Conservation (phyloP, 2,113 vertebrate species). For the Chiloscyllium plagiosum region DNA sequence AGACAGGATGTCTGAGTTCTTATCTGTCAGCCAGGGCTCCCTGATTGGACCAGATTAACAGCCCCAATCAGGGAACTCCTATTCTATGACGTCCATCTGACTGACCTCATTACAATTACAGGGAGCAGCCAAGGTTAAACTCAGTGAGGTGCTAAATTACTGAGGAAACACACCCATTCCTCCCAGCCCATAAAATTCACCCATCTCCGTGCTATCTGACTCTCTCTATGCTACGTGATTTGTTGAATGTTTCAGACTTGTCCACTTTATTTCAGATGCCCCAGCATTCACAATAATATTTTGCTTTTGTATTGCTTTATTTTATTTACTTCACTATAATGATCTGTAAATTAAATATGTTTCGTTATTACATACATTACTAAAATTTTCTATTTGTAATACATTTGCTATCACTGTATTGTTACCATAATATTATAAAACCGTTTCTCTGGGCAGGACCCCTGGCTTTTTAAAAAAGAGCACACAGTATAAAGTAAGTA, state of each 20-base stretch:
- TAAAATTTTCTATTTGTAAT: background rate
- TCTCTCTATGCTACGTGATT: background rate
- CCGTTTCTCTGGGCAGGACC: background rate
- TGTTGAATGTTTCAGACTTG: background rate
- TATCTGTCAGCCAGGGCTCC: no score
- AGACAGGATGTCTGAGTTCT: no score
- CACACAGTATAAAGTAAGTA: no score
- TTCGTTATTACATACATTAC: background rate
- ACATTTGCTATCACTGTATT: background rate
- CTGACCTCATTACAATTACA: no score
- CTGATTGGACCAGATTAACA: no score
- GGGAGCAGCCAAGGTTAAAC: no score
- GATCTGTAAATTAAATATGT: background rate
- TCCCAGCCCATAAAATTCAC: no score
- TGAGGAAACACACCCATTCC: no score
- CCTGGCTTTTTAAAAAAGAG: background rate
- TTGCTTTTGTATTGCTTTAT: background rate
- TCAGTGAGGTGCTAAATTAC: no score
- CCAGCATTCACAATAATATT: background rate
- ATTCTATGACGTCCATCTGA: no score
- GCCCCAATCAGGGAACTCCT: no score
- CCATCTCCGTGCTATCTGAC: background rate
- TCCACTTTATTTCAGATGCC: background rate
- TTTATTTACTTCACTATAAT: background rate
- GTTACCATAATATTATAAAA: background rate